Evolutionary conservation across 2,888 invertebrate species (phyloP), one percentile per base, ranked within the genome.

Genomic region (Drosophila conformis): DNA sequence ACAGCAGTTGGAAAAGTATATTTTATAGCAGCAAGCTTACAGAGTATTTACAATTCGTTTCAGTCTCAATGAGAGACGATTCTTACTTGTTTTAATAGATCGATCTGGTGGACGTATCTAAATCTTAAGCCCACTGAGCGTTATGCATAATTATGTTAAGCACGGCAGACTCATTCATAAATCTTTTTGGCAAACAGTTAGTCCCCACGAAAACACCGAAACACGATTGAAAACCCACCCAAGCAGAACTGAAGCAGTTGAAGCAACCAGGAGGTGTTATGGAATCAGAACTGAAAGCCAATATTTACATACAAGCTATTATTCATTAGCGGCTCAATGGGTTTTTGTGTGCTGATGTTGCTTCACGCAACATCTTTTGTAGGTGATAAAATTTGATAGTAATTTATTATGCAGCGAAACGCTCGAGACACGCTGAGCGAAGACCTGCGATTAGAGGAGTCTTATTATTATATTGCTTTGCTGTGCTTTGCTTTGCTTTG

Each of bases 381-480:
- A 80, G 83, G 87, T 87, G 89, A 87, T 87, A 84, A 89, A 72
- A 75, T 76, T 83, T 83, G 75, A 81, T 73, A 72, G 80, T 82
- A 84, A 86, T 86, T 86, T 89, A 86, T 83, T 77, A 83, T 66
- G 57, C 65, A 65, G 65, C 65, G 35, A 61, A 62, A 70, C 63
- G 62, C 53, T 38, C 46, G 48, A 61, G 68, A 67, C 71, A 56
- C 52, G 38, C 49, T 31, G 61, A 31, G 66, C 48, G 31, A 29
- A 27, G 38, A 13, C 38, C 56, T 29, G 27, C 62, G 36, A 38
- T 46, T 38, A 59, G 59, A 54, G 48, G 38, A 29, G 59, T 31
- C 46, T 46, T 46, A 56, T 73, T 57, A 42, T 38, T 27, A 57
- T 27, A 21, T 58, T 25, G 36, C 36, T 27, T 35, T 4, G 25